These are phyloP conservation scores for Aphodius granarius DNA, from an alignment of 2,888 invertebrate genomes.

Conservation along the genomic window DNA sequence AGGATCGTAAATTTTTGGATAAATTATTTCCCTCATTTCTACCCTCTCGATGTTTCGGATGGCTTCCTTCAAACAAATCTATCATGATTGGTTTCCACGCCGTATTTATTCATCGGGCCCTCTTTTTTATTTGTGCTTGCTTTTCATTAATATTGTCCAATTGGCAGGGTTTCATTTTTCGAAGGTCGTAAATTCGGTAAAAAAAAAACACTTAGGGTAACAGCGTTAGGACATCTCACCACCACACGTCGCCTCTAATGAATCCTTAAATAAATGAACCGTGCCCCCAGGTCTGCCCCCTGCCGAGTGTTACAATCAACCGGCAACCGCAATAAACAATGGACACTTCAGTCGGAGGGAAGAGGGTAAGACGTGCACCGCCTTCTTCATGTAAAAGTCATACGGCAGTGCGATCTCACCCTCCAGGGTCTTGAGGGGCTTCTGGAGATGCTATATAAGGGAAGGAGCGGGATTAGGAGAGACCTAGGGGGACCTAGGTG, in stretches of 20 bases:
- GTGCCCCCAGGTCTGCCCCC: neutral
- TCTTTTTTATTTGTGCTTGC: neutral
- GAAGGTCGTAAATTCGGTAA: neutral
- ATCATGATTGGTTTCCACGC: neutral
- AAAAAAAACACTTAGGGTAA: neutral
- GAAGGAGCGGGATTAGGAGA: slow-evolving; percentile 6
- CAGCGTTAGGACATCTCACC: neutral
- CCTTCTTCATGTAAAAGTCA: slow-evolving; percentile 15
- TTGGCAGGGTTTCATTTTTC: neutral
- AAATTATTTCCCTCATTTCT: slow-evolving; percentile 7
- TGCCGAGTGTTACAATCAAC: neutral
- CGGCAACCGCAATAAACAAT: slow-evolving; percentile 14
- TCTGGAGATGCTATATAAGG: neutral
- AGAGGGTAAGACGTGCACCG: slow-evolving; percentile 2
- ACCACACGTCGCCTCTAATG: neutral
- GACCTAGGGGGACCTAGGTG: neutral
- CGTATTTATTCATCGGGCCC: neutral
- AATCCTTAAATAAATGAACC: slow-evolving; percentile 14
- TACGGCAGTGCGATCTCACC: neutral
- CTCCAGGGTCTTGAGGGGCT: slow-evolving; percentile 6
- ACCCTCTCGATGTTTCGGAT: neutral
- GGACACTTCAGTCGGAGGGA: slow-evolving; percentile 2
- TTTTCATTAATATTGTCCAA: neutral
- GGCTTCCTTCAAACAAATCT: neutral
- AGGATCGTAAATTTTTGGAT: slow-evolving; percentile 11